These are phyloP conservation scores for Scaptomyza caliginosa DNA, from an alignment of 2,888 invertebrate genomes.

Conservation along the genomic window DNA sequence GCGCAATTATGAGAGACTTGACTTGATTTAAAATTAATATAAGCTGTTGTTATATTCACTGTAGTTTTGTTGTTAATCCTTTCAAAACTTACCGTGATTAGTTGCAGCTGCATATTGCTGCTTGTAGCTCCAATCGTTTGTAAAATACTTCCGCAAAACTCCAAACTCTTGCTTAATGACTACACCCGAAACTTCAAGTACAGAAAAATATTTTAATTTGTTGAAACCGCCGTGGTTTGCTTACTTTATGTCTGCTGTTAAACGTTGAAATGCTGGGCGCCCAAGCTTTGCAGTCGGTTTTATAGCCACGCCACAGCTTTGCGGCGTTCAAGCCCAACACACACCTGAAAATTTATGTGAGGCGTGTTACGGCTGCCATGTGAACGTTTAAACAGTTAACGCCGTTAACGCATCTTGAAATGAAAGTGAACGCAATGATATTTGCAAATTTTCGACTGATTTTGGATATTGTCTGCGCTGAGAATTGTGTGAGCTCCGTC, in stretches of 20 bases:
- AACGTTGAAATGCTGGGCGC: constrained; percentile 71
- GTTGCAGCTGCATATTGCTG: constrained; percentile 62
- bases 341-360: constrained; percentile 67
- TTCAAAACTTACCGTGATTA: constrained; percentile 70
- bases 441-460: constrained; percentile 42
- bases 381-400: constrained; percentile 35
- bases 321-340: constrained; percentile 34
- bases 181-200: constrained; percentile 33
- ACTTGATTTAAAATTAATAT: background rate
- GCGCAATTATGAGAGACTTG: constrained; percentile 16
- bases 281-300: constrained; percentile 59
- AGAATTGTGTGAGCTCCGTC: constrained; percentile 55
- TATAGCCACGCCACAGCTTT: constrained; percentile 60
- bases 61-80: constrained; percentile 21
- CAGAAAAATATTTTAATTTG: constrained; percentile 31
- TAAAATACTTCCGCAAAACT: constrained; percentile 55
- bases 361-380: constrained; percentile 53
- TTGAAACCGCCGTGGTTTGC: constrained; percentile 26
- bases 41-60: background rate
- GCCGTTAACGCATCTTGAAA: constrained; percentile 70
- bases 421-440: constrained; percentile 68
- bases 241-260: constrained; percentile 54
- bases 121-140: constrained; percentile 18
- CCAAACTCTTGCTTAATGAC: constrained; percentile 13
- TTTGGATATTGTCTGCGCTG: constrained; percentile 40